Evolutionary conservation across 2,888 invertebrate species (phyloP).

Genomic region (Harpalus rufipes): DNA sequence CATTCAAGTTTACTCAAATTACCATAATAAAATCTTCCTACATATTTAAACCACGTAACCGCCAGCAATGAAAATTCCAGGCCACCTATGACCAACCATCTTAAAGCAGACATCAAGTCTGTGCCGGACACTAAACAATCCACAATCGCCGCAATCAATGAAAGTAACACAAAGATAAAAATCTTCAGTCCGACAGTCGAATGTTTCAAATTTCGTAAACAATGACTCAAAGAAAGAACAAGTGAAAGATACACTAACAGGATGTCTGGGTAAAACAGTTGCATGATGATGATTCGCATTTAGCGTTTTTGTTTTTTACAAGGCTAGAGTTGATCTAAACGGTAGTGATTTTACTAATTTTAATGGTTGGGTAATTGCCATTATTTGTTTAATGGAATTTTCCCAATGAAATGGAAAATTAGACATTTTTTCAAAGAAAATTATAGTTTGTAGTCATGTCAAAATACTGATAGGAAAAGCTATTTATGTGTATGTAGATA

Average conservation of each 20-base stretch:
- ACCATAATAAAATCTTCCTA: constrained; percentile 30
- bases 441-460: no score
- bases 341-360: constrained; percentile 20
- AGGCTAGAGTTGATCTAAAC: not conserved
- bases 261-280: constrained; percentile 25
- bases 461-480: not conserved
- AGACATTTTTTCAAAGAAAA: not conserved
- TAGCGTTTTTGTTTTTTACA: constrained; percentile 33
- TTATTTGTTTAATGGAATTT: constrained; percentile 34
- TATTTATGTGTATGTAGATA: not conserved
- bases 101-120: constrained; percentile 6
- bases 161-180: constrained; percentile 35
- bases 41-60: constrained; percentile 43
- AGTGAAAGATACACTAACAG: constrained; percentile 35
- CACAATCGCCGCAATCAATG: constrained; percentile 34
- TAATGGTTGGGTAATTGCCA: constrained; percentile 4
- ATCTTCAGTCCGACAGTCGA: constrained; percentile 14
- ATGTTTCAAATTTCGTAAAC: constrained; percentile 21
- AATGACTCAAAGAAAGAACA: constrained; percentile 32
- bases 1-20: constrained; percentile 18
- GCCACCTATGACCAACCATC: not conserved
- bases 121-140: constrained; percentile 27
- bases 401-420: not conserved
- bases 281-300: constrained; percentile 18
- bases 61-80: constrained; percentile 38